Evolutionary conservation across 2,888 invertebrate species (phyloP), one percentile per base, ranked within the genome.

Genomic region (Rhopalosiphum nymphaeae): DNA sequence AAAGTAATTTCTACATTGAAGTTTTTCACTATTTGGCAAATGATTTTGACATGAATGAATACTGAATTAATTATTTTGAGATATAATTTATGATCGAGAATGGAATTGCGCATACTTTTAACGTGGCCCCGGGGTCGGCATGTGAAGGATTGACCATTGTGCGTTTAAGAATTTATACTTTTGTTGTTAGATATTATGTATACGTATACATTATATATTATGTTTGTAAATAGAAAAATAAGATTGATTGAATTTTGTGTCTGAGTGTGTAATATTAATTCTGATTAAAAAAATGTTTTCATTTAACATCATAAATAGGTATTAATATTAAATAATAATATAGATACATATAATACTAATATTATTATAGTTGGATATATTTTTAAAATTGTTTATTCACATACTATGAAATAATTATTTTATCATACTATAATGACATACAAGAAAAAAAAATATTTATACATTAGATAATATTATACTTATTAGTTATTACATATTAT

Each of bases 81-180:
- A n/a, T 53, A 89, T 93, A 93, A 93, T 93, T 89, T 93, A 89
- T 93, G 92, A 93, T 93, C 92, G 53, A 53, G 78, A 93, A 93
- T 78, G 89, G 29, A 89, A 93, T 89, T 42, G 88, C 44, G 88
- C 78, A 56, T 57, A 61, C 86, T 92, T 21, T 85, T 42, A 61
- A 44, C 44, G 92, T 93, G 67, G 92, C 92, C 92, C 92, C 21
- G 92, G 87, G 92, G 92, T 92, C 92, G 92, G 92, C 92, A 93
- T 78, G 44, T 93, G 92, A 93, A 93, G 78, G 88, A 89, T 93
- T 93, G 92, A 93, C 92, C 92, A 93, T 93, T 93, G 88, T 93
- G 88, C 88, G 78, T 93, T 78, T 56, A 93, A 89, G 53, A 93
- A 93, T 93, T 89, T 89, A 78, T 89, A 93, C 89, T 93, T 92